A percentile compares a stretch with the other conserved stretches of the same genome.
Conservation (phyloP, 23 tunicate species). For the Ascidia mentula region DNA sequence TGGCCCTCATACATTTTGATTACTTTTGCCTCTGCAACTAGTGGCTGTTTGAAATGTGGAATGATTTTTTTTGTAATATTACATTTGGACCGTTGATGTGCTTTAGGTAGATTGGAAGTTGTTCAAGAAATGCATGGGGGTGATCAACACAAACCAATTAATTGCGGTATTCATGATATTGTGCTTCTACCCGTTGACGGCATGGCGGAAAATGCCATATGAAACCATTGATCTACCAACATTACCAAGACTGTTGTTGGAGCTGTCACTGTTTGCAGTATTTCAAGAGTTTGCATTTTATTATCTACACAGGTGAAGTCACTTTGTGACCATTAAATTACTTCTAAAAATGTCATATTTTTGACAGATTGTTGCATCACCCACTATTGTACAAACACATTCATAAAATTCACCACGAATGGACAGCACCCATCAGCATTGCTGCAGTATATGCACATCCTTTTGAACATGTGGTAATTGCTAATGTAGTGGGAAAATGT, state of each 20-base stretch:
- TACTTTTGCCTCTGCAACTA: too few relatives aligned
- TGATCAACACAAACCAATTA: constrained; percentile 23
- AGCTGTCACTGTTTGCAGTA: constrained; percentile 32
- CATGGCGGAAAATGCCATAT: constrained; percentile 47
- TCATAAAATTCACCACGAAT: constrained; percentile 82
- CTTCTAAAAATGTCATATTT: too few relatives aligned
- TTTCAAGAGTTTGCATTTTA: constrained; percentile 62
- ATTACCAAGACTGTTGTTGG: constrained; percentile 19
- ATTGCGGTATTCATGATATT: constrained; percentile 24
- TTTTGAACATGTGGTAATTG: constrained; percentile 63
- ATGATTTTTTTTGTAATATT: too few relatives aligned
- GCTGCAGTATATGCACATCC: constrained; percentile 82
- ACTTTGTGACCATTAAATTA: background rate
- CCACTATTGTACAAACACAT: constrained; percentile 56
- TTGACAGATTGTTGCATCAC: constrained; percentile 69
- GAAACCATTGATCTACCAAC: constrained; percentile 46
- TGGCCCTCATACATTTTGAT: too few relatives aligned
- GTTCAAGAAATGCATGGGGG: constrained; percentile 27
- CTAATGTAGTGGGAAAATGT: too few relatives aligned
- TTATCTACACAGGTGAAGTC: constrained; percentile 60
- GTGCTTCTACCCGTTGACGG: constrained; percentile 42
- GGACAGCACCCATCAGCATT: constrained; percentile 82
- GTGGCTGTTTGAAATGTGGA: too few relatives aligned
- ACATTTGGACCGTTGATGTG: too few relatives aligned
- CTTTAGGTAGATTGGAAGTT: constrained; percentile 32